Base-by-base conservation (phyloP, 2,113 vertebrate genomes). In the Siniperca knerii region DNA sequence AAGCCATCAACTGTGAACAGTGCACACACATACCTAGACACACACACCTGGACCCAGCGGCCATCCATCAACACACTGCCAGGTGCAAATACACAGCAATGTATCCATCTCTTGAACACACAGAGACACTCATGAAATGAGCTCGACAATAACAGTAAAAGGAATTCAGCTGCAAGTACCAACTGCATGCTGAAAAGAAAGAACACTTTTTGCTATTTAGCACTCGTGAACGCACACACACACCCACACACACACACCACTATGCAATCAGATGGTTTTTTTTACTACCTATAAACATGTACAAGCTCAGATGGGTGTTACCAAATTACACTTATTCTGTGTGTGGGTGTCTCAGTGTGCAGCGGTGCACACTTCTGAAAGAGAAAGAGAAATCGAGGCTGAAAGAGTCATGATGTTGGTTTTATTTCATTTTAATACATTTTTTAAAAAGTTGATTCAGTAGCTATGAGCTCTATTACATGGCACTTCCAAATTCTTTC, bases 1-100 rank as follows among this genome's bases (percentile, higher is more conserved):
- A 85, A 87, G 77, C 66, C 35, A 77, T 83, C 79, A 77, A 50
- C 78, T 75, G 25, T 20, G 15, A 82, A 76, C 50, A 20, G 13
- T 15, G 18, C 25, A 29, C 58, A 21, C 23, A 78, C 57, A 66
- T 64, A 82, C 75, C 74, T 58, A 40, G 50, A 61, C 55, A 61
- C 64, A 35, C 37, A 69, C 76, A 87, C 61, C 52, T 85, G 64
- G 23, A n/a, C 69, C 37, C 78, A 67, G 64, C 61, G 33, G 86
- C 79, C 67, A 50, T 64, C 77, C 33, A 69, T 84, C 81, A 76
- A 18, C 83, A 81, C 60, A 35, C 10, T 40, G 50, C 74, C 55
- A 77, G 71, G 77, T 77, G 55, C 82, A 81, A 40, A 76, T 23
- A 15, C 61, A 52, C 68, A 58, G 10, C 52, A 25, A 48, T 25